These are phyloP conservation scores for Agelas oroides DNA, from an alignment of 37 sponge, comb jelly and placozoan genomes.

Conservation along the genomic window DNA sequence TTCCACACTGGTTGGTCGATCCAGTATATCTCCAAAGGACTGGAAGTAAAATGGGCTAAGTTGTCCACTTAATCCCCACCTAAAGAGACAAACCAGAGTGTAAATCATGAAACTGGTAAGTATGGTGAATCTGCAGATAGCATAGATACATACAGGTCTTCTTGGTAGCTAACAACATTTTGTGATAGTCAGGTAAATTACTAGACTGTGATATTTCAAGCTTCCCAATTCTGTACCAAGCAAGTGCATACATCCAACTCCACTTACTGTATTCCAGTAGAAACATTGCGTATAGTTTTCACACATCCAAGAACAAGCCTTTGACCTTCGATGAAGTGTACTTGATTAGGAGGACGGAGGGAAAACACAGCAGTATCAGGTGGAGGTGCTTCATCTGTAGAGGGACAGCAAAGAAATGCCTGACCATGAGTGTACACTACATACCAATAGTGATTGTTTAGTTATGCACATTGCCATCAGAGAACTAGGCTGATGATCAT, in stretches of 20 bases:
- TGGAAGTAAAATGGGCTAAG: background rate
- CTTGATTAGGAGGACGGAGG: background rate
- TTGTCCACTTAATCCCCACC: background rate
- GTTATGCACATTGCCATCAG: too few relatives aligned
- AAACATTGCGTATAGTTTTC: background rate
- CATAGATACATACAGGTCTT: too few relatives aligned
- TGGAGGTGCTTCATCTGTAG: background rate
- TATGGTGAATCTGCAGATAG: too few relatives aligned
- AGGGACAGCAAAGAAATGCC: background rate
- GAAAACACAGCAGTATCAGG: background rate
- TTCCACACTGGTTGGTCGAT: too few relatives aligned
- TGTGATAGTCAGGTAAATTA: too few relatives aligned
- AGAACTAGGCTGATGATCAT: too few relatives aligned
- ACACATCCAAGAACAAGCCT: background rate
- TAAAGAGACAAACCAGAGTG: background rate
- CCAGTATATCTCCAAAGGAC: background rate
- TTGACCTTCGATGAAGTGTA: background rate
- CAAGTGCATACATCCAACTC: background rate
- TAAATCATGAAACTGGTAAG: background rate
- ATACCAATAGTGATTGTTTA: too few relatives aligned
- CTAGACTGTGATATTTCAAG: too few relatives aligned
- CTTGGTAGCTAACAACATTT: too few relatives aligned
- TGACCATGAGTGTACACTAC: too few relatives aligned
- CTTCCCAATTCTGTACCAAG: too few relatives aligned
- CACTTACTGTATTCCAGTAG: background rate